These are phyloP conservation scores for Phoxinus phoxinus DNA, from an alignment of 2,113 vertebrate species.

Conservation along the genomic window DNA sequence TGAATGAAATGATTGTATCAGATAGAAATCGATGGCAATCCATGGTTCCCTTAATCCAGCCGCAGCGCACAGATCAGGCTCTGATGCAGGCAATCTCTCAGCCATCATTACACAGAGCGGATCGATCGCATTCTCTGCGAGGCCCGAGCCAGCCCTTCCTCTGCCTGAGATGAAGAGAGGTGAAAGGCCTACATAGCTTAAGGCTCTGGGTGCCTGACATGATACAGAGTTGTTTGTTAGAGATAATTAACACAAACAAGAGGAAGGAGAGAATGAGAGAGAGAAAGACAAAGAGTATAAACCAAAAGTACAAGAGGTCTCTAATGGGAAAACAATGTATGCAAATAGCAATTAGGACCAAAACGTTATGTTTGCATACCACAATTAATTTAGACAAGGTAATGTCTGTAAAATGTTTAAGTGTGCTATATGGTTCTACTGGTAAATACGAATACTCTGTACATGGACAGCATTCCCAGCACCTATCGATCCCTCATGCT, in stretches of 20 bases:
- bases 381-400: neutral
- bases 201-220: constrained; percentile 63
- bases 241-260: constrained; percentile 66
- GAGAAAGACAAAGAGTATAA: constrained; percentile 6
- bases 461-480: too few relatives aligned
- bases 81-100: constrained; percentile 77
- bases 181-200: constrained; percentile 62
- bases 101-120: constrained; percentile 73
- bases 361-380: neutral
- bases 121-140: constrained; percentile 68
- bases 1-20: constrained; percentile 85
- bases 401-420: neutral
- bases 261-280: constrained; percentile 4
- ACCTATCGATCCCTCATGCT: too few relatives aligned
- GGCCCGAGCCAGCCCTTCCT: constrained; percentile 63
- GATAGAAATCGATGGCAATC: constrained; percentile 83
- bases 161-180: constrained; percentile 57
- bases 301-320: neutral
- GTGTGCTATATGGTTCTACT: neutral
- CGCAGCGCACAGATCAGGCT: constrained; percentile 74
- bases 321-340: neutral
- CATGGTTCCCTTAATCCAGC: constrained; percentile 78
- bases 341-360: constrained; percentile 57
- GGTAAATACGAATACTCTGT: too few relatives aligned
- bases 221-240: constrained; percentile 58